Evolutionary conservation across 2,113 vertebrate genomes (phyloP), one percentile per base, ranked within the genome.

Genomic region (Salvelinus fontinalis): DNA sequence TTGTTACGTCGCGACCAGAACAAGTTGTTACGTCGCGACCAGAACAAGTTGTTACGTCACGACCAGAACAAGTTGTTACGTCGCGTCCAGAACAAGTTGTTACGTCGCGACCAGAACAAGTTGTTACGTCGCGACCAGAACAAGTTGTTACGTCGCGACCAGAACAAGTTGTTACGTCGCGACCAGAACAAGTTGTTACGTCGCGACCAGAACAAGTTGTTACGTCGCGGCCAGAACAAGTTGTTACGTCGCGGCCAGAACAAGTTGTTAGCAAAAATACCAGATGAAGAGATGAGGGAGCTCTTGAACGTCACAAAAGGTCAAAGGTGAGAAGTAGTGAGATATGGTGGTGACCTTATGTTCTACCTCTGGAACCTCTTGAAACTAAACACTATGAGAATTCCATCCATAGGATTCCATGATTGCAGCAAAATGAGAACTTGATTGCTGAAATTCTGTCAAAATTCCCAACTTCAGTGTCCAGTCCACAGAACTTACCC

Each of bases 361-460:
- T 81, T 86, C 66, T 81, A 79, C 78, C 75, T 74, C 24, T n/a
- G 20, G 70, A 82, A 60, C n/a, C 59, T 22, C 20, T 9, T 0
- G 59, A n/a, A n/a, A 1, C 59, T 22, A 12, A 60, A 8, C 18
- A n/a, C 59, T 1, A 60, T 60, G 85, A 85, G 70, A 82, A 80
- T 75, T 86, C 88, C 85, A 83, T 83, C 83, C 85, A 18, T 54
- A 54, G 51, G 88, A 90, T 69, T 81, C 85, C 84, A 87, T 57
- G 59, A 60, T 83, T 4, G 74, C 65, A 1, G 39, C 12, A 91
- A 72, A 16, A 72, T 11, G 83, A 84, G 81, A 77, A 85, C 78
- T 70, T 2, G 70, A 75, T 22, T 66, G 73, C 81, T 78, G 74
- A 44, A 44, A 44, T 44, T 2, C 39, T 44, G 39, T 44, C 9